Conservation (phyloP, 2,888 invertebrate genomes). For the Labia minor region DNA sequence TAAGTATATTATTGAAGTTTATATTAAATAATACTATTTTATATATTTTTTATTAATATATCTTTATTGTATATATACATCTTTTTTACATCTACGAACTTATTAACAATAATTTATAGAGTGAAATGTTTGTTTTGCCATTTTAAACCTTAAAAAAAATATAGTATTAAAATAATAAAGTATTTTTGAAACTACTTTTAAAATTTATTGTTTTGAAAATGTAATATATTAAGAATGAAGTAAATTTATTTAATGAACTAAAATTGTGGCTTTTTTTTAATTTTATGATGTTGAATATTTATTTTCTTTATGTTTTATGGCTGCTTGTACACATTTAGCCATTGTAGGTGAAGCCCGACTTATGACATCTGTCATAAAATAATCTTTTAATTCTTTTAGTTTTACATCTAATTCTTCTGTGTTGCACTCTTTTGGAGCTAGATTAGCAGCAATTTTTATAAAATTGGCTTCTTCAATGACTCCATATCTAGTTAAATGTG, state of each 20-base stretch:
- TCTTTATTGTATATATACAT: neutral
- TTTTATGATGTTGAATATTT: conserved; percentile 29
- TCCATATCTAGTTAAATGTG: conserved; percentile 78
- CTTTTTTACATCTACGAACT: neutral
- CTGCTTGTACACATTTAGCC: conserved; percentile 95
- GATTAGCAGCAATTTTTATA: conserved; percentile 65
- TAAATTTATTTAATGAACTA: neutral
- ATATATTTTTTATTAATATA: conserved; percentile 15
- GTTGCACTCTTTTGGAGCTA: conserved; percentile 37
- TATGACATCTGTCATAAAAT: conserved; percentile 92
- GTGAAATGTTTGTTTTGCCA: neutral
- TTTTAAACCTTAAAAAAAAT: conserved; percentile 9
- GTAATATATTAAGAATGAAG: neutral
- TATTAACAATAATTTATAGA: neutral
- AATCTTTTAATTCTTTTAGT: conserved; percentile 68
- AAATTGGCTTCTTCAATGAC: conserved; percentile 74
- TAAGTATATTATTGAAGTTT: neutral
- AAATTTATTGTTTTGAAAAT: neutral
- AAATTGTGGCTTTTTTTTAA: neutral
- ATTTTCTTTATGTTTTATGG: conserved; percentile 52
- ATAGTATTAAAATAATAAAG: neutral
- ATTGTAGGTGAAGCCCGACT: conserved; percentile 95
- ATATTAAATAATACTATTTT: neutral
- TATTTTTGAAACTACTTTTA: neutral
- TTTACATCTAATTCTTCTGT: conserved; percentile 49